A percentile compares a stretch with the other conserved stretches of the same genome.
These are phyloP conservation scores for Piaya cayana DNA, from an alignment of 2,113 vertebrate species.

Conservation along the genomic window DNA sequence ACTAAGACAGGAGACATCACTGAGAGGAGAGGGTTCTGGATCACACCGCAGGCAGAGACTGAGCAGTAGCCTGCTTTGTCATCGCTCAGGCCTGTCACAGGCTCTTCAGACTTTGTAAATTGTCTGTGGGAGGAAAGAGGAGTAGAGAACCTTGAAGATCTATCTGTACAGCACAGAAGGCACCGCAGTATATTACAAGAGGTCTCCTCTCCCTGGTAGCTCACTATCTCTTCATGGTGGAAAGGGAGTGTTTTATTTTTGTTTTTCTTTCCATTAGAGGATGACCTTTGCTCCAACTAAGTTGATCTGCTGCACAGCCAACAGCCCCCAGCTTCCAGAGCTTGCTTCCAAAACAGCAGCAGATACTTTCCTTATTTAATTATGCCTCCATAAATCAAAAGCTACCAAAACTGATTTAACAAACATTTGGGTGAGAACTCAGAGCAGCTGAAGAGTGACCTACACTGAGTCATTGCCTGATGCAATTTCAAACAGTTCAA, in stretches of 20 bases:
- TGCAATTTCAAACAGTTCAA: conserved; percentile 29
- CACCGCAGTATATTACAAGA: neutral
- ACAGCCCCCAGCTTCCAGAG: conserved; percentile 6
- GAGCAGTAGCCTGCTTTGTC: neutral
- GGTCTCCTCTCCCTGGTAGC: conserved; percentile 33
- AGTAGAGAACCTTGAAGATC: neutral
- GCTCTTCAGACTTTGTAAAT: neutral
- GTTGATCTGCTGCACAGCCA: conserved; percentile 14
- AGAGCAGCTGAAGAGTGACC: conserved; percentile 21
- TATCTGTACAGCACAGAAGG: neutral
- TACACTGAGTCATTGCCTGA: conserved; percentile 30
- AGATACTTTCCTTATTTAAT: conserved; percentile 39
- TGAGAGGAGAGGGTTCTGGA: neutral
- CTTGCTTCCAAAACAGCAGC: neutral
- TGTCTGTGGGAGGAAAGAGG: conserved; percentile 6
- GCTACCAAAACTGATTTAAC: neutral
- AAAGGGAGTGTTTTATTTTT: conserved; percentile 52
- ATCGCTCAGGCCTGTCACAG: neutral
- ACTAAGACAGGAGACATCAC: neutral
- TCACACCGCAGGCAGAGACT: accelerated
- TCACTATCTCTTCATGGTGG: neutral
- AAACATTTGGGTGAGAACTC: conserved; percentile 41
- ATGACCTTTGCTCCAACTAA: conserved; percentile 42
- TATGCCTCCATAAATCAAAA: conserved; percentile 44
- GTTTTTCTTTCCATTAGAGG: conserved; percentile 59